A percentile compares a stretch with the other conserved stretches of the same genome.
Conservation (phyloP, 2,113 vertebrate species). For the Danionella cerebrum region DNA sequence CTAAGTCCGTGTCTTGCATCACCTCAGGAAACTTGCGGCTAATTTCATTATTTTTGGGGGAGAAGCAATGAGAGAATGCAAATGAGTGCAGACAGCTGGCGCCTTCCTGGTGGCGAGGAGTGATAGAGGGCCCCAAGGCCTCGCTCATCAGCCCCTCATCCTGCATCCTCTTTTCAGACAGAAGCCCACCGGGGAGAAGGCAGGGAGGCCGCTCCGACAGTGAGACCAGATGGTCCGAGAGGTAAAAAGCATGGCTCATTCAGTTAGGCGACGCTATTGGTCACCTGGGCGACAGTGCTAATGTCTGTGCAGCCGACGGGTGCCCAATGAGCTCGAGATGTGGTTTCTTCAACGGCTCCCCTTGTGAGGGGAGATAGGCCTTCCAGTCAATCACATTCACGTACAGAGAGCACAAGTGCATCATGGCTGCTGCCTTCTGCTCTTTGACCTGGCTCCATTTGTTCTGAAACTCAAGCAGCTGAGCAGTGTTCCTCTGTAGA, state of each 20-base stretch:
- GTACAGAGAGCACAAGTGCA: neutral
- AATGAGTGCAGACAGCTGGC: constrained; percentile 97
- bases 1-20: constrained; percentile 74
- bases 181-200: constrained; percentile 66
- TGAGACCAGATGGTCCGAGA: constrained; percentile 80
- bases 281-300: constrained; percentile 52
- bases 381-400: constrained; percentile 36
- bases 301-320: constrained; percentile 37
- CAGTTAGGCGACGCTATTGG: constrained; percentile 56
- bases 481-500: neutral
- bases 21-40: constrained; percentile 96
- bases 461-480: constrained; percentile 10
- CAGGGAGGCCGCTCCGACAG: constrained; percentile 65
- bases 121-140: constrained; percentile 83
- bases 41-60: constrained; percentile 92
- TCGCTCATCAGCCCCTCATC: constrained; percentile 71
- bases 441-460: constrained; percentile 21
- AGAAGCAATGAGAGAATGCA: constrained; percentile 78
- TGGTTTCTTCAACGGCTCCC: neutral
- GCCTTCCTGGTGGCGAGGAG: constrained; percentile 74
- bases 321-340: constrained; percentile 19
- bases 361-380: constrained; percentile 23
- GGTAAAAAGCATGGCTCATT: constrained; percentile 51
- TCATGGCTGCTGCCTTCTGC: constrained; percentile 23
- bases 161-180: constrained; percentile 74